Evolutionary conservation across 1,140 invertebrate genomes (phyloP), one percentile per base, ranked within the genome.

Genomic region (Brachionus asplanchnoidis): DNA sequence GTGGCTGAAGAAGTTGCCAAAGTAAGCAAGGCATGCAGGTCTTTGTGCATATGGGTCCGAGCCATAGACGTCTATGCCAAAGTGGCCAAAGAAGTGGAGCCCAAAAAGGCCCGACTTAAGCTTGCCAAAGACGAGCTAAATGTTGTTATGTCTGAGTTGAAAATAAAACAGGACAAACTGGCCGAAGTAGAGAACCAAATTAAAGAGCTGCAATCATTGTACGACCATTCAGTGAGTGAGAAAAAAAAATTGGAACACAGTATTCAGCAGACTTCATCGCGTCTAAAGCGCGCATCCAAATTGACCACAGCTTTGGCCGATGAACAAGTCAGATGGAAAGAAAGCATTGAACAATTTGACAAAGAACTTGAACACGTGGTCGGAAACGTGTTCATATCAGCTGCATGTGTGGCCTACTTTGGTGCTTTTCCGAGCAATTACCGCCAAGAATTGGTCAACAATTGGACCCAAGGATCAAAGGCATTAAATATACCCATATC

Each of bases 301-400:
- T 89, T 97, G 0, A 96, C 94, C 2, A 93, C 94, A 6, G 95
- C 95, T 17, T 89, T 97, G 1, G 93, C 93, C 0, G 94, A 95
- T 87, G 95, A 96, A 88, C 93, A 95, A 88, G 89, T 92, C 5
- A 91, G 94, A 60, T 97, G 95, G 95, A 92, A 93, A 85, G 91
- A 93, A 80, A 92, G 92, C 53, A 93, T 95, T 6, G 91, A 92
- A 89, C 83, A 88, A 56, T 90, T 89, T 85, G 87, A 89, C 26
- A 85, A 85, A 65, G 86, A 89, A 85, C 86, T 91, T 7, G 87
- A 87, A 53, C 89, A 90, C 77, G 88, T 91, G 3, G 86, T 88
- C 46, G 90, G 90, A n/a, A 88, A 91, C 86, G 90, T 91, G 6
- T 90, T 91, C 86, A 87, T 91, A 11, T 87, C 89, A 2, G 88